phyloP scores from a whole-genome alignment of 35 echinoderm and acorn worm genomes.

The Heliocidaris tuberculata region DNA sequence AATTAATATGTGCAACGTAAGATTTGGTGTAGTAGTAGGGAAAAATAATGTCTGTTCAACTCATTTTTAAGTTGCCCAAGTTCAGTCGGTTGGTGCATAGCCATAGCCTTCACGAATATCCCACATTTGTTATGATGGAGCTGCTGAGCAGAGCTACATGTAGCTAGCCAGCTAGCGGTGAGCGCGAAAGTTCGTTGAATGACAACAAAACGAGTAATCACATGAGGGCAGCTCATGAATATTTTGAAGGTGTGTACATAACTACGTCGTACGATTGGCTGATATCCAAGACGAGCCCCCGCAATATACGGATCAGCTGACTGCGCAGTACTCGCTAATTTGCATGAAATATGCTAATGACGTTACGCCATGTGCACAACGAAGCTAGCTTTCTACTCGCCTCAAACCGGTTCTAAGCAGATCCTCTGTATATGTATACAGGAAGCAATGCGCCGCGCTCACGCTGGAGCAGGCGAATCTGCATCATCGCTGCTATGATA shows the following conservation, averaged over 20 bases:
- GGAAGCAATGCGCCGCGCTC: background rate
- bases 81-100: too few relatives aligned
- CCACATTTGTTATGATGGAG: too few relatives aligned
- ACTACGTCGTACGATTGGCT: background rate
- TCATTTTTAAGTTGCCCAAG: too few relatives aligned
- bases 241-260: constrained; percentile 2
- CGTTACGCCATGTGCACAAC: constrained; percentile 5
- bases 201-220: background rate
- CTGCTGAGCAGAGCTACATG: too few relatives aligned
- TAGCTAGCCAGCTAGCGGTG: too few relatives aligned
- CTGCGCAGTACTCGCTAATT: background rate
- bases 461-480: background rate
- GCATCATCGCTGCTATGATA: background rate
- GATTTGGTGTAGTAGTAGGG: too few relatives aligned
- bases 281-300: background rate
- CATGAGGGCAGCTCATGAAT: constrained; percentile 21
- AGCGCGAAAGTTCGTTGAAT: constrained; percentile 16
- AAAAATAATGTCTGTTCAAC: too few relatives aligned
- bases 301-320: background rate
- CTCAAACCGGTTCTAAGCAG: constrained; percentile 41
- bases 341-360: background rate
- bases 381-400: constrained; percentile 25
- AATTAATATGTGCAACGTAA: too few relatives aligned
- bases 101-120: too few relatives aligned
- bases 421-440: background rate